These are phyloP conservation scores for Formica selysi DNA, from an alignment of 1,140 invertebrate species.

Conservation along the genomic window DNA sequence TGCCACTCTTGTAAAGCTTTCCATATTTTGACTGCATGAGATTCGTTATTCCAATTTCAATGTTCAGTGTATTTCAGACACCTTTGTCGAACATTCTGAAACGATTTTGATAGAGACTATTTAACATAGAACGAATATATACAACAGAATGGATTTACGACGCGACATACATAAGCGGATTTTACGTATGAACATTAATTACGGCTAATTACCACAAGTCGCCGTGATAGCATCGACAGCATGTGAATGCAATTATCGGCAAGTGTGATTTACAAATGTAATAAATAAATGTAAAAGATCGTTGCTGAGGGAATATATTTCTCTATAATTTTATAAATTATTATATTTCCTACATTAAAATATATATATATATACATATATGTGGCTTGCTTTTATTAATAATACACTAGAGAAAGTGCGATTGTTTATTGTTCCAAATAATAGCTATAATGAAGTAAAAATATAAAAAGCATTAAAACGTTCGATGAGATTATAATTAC, in stretches of 20 bases:
- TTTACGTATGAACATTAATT: conserved; percentile 47
- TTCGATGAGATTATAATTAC: not conserved
- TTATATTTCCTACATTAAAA: not conserved
- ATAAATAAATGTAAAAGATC: conserved; percentile 12
- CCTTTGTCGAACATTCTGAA: conserved; percentile 31
- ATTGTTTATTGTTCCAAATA: not conserved
- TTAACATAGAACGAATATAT: conserved; percentile 25
- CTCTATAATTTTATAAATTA: not conserved
- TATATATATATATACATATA: too few species aligned
- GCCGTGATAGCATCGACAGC: not conserved
- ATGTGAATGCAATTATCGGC: conserved; percentile 45
- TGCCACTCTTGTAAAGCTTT: conserved; percentile 1
- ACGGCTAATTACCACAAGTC: conserved; percentile 43
- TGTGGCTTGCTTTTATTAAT: not conserved
- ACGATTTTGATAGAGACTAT: not conserved
- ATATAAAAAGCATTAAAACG: not conserved
- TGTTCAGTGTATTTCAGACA: conserved; percentile 5
- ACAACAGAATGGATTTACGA: conserved; percentile 40
- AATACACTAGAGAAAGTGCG: not conserved
- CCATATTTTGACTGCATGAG: not conserved
- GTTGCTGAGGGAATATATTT: not conserved
- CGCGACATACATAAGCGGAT: conserved; percentile 38
- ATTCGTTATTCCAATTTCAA: conserved; percentile 41
- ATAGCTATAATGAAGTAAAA: not conserved
- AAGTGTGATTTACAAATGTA: conserved; percentile 4